Evolutionary conservation across 2,888 invertebrate genomes (phyloP).

Genomic region (Bombylius major): DNA sequence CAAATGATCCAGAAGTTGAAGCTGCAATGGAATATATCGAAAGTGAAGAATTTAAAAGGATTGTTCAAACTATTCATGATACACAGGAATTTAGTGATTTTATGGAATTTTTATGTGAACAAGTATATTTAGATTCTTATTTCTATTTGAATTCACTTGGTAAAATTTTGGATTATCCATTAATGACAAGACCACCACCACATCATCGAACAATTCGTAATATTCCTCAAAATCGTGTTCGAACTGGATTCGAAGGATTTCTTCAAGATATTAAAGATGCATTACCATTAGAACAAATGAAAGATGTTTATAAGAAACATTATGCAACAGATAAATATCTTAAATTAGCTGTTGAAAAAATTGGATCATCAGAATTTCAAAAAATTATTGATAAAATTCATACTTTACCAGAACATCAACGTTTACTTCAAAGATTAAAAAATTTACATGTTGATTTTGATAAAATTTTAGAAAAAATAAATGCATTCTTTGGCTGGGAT

Average conservation of each 20-base stretch:
- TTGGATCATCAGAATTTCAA: conserved; percentile 10
- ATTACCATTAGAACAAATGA: conserved; percentile 7
- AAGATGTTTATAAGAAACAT: conserved; percentile 1
- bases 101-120: conserved; percentile 10
- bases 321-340: conserved; percentile 8
- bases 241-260: conserved; percentile 8
- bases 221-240: neutral
- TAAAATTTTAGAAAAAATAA: conserved; percentile 5
- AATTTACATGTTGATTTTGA: conserved; percentile 7
- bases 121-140: conserved; percentile 11
- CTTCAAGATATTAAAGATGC: conserved; percentile 6
- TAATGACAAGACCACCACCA: conserved; percentile 5
- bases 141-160: conserved; percentile 12
- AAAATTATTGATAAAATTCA: conserved; percentile 10
- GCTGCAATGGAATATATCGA: conserved; percentile 8
- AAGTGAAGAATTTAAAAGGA: conserved; percentile 4
- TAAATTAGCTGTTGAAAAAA: conserved; percentile 6
- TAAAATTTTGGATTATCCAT: conserved; percentile 8
- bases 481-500: conserved; percentile 10
- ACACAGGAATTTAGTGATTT: conserved; percentile 6
- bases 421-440: conserved; percentile 4
- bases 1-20: conserved; percentile 6
- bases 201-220: neutral
- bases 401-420: conserved; percentile 7
- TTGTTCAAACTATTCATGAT: conserved; percentile 10